phyloP scores from a whole-genome alignment of 2,113 vertebrate genomes.

The Ailuropoda melanoleuca region DNA sequence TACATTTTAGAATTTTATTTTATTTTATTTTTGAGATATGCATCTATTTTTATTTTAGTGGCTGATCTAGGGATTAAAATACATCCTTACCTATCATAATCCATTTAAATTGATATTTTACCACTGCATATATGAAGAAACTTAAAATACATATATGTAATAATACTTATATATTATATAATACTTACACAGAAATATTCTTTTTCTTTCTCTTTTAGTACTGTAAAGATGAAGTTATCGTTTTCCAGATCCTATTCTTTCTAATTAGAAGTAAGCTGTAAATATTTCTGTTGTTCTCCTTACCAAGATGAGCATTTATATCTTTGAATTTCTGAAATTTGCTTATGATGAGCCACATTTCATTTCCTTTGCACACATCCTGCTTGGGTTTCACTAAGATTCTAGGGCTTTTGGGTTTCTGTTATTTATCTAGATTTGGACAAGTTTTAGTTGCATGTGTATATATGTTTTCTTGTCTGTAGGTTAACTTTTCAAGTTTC shows the following conservation, averaged over 20 bases:
- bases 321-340: neutral
- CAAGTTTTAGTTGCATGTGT: neutral
- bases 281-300: neutral
- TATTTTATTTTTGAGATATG: neutral
- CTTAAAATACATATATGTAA: neutral
- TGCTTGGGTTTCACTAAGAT: neutral
- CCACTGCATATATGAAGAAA: neutral
- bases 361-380: neutral
- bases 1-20: neutral
- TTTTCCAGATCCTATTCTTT: neutral
- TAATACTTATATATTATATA: neutral
- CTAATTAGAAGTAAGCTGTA: neutral
- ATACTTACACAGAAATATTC: neutral
- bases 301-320: neutral
- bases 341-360: neutral
- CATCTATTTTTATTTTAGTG: neutral
- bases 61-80: neutral
- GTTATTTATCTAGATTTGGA: neutral
- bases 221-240: neutral
- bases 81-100: neutral
- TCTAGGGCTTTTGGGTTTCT: neutral
- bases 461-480: neutral
- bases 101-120: neutral
- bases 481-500: neutral
- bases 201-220: neutral